These are phyloP conservation scores for Drosophila atripex DNA, from an alignment of 2,888 invertebrate species.

Conservation along the genomic window DNA sequence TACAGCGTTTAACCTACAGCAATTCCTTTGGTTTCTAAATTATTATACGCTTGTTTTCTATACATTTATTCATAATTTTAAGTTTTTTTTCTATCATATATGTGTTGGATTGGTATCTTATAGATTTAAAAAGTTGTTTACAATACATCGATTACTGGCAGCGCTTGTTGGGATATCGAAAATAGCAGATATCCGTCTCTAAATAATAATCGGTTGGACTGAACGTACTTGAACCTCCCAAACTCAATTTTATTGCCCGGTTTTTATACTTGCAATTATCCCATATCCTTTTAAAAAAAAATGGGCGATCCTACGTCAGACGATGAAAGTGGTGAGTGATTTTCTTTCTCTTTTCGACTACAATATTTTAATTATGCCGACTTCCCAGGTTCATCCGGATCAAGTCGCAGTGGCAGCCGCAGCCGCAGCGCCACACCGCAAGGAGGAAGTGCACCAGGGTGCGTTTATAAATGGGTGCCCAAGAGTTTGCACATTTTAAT, in stretches of 20 bases:
- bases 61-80: not conserved
- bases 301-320: slow-evolving; percentile 72
- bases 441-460: slow-evolving; percentile 70
- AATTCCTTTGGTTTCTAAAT: not conserved
- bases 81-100: not conserved
- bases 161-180: not conserved
- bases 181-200: not conserved
- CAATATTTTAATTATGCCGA: not conserved
- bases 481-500: not conserved
- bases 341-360: not conserved
- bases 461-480: slow-evolving; percentile 14
- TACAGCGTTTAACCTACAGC: not conserved
- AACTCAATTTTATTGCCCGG: slow-evolving; percentile 21
- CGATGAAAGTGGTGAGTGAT: slow-evolving; percentile 73
- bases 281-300: not conserved
- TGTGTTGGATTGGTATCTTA: not conserved
- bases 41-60: not conserved
- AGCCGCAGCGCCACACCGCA: slow-evolving; percentile 80
- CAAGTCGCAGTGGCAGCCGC: slow-evolving; percentile 74
- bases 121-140: slow-evolving; percentile 21
- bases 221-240: not conserved
- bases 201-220: not conserved
- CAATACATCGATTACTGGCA: slow-evolving; percentile 22
- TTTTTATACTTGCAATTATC: not conserved
- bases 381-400: slow-evolving; percentile 80